Evolutionary conservation across 2,888 invertebrate species (phyloP).

Genomic region (Latheticus oryzae): DNA sequence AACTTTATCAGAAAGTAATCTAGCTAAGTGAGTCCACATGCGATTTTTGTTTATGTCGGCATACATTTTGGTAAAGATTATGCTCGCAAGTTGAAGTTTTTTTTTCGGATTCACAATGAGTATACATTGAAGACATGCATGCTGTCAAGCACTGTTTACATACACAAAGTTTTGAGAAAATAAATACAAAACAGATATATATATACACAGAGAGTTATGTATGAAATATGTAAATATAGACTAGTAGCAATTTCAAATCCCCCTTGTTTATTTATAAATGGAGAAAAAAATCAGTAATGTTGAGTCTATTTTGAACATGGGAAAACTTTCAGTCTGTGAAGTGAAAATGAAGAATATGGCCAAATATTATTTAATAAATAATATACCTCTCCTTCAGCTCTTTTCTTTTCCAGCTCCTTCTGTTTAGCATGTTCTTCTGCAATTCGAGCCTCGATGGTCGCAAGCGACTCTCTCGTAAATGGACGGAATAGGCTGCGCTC

Average conservation of each 20-base stretch:
- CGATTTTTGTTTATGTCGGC: no score
- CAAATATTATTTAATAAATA: constrained; percentile 1
- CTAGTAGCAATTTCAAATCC: constrained; percentile 6
- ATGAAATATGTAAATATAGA: constrained; percentile 1
- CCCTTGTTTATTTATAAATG: no score
- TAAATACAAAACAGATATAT: constrained; percentile 42
- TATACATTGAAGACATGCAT: constrained; percentile 56
- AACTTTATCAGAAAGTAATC: no score
- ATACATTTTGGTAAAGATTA: no score
- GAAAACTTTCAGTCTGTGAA: constrained; percentile 19
- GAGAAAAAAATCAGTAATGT: not conserved
- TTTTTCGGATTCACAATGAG: no score
- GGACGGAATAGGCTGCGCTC: constrained; percentile 98
- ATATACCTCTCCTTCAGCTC: constrained; percentile 93
- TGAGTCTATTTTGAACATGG: not conserved
- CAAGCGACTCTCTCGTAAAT: constrained; percentile 97
- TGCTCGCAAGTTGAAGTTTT: no score
- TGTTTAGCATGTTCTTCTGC: constrained; percentile 96
- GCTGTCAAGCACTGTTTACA: constrained; percentile 58
- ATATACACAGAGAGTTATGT: constrained; percentile 17
- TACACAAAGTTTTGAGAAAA: constrained; percentile 53
- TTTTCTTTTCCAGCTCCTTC: constrained; percentile 97
- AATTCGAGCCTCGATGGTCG: constrained; percentile 94
- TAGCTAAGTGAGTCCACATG: no score
- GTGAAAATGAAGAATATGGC: constrained; percentile 23